Evolutionary conservation across 2,888 invertebrate genomes (phyloP), one percentile per base, ranked within the genome.

Genomic region (Blastobasis adustella): DNA sequence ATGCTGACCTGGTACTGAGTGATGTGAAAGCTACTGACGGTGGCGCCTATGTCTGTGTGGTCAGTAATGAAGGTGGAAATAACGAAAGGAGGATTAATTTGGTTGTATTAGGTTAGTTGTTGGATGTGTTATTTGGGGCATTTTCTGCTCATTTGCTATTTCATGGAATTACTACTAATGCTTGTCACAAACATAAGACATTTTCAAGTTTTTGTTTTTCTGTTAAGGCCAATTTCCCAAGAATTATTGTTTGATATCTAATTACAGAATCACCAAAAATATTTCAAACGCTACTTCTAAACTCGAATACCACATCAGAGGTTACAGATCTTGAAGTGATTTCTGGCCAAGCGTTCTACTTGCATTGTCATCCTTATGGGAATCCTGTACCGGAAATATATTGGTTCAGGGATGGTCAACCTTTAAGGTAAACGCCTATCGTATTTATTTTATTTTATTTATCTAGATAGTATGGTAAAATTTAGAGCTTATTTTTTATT

Each of bases 281-380:
- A 49, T 78, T 82, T 55, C 75, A 78, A 60, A 65, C 67, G 0
- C 53, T 83, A 4, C 75, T 76, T 56, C 64, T 76, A 59, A 64
- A 67, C 9, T 52, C 54, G 4, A 72, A 70, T 46, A 54, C 59
- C 0, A 58, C 70, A 4, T 59, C 62, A 7, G 72, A 70, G 41
- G 56, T 61, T 2, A 63, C 75, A 1, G 60, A 59, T 5, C 37
- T 89, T 5, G 82, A 84, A 65, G 80, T 85, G 0, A 53, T 90
- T 37, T 79, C 81, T 0, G 87, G 85, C 0, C 82, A 88, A 56
- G 70, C 86, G 0, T 79, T 87, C 58, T 83, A 78, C 49, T 61
- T 90, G 6, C 80, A 82, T 52, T 92, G 92, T 64, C 89, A 90
- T 51, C 90, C 91, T 0, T 80, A 81, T 45, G 93, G 92, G 0